Conservation (phyloP, 2,888 invertebrate species). For the Ctenicera cuprea region DNA sequence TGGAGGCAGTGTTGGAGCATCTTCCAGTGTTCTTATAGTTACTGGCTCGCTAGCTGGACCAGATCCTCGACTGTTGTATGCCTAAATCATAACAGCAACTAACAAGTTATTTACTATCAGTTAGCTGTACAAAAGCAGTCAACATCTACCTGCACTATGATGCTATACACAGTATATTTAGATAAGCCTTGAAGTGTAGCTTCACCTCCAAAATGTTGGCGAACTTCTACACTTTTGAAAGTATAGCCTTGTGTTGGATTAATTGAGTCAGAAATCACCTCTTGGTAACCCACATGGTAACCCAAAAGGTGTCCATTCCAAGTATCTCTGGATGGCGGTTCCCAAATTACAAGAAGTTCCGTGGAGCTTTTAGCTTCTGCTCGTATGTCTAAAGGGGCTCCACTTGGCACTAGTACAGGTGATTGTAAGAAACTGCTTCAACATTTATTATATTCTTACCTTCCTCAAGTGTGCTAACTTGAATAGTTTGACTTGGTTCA, state of each 20-base stretch:
- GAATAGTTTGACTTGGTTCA: slow-evolving; percentile 89
- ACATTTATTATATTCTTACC: slow-evolving; percentile 70
- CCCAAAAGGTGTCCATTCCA: slow-evolving; percentile 93
- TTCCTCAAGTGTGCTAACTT: slow-evolving; percentile 91
- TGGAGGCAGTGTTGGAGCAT: slow-evolving; percentile 91
- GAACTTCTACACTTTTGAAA: slow-evolving; percentile 85
- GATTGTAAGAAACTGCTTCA: not conserved
- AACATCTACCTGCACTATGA: slow-evolving; percentile 82
- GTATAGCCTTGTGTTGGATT: slow-evolving; percentile 78
- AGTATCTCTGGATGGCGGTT: slow-evolving; percentile 88
- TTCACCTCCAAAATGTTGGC: slow-evolving; percentile 83
- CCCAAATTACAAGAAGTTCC: slow-evolving; percentile 90
- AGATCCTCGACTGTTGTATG: slow-evolving; percentile 90
- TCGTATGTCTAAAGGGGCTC: slow-evolving; percentile 87
- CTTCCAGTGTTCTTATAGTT: slow-evolving; percentile 87
- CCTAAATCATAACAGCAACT: slow-evolving; percentile 75
- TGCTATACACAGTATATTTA: slow-evolving; percentile 87
- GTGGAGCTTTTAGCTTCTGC: slow-evolving; percentile 91
- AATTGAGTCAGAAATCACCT: slow-evolving; percentile 71
- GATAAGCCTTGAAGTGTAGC: slow-evolving; percentile 82
- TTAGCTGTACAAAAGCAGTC: not conserved
- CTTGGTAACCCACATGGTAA: slow-evolving; percentile 91
- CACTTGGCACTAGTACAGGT: slow-evolving; percentile 80
- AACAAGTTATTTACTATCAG: slow-evolving; percentile 27
- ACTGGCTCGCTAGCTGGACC: slow-evolving; percentile 90